These are phyloP conservation scores for Cryptomyrus ogoouensis DNA, from an alignment of 2,113 vertebrate genomes.

Conservation along the genomic window DNA sequence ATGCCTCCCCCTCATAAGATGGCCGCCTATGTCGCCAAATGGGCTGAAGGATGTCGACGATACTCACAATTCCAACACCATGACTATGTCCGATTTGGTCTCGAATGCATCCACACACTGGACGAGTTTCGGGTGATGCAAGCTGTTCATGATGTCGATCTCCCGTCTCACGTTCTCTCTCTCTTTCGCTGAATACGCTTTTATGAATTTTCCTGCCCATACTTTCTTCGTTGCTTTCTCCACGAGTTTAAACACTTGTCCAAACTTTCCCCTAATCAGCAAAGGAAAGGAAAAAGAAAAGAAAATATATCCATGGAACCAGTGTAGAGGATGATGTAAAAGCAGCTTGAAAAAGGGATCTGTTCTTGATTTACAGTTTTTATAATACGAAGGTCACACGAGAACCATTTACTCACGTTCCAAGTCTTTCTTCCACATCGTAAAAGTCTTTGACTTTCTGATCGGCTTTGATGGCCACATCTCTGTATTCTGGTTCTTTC, in stretches of 20 bases:
- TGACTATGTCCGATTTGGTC: slow-evolving; percentile 90
- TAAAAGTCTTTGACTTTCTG: slow-evolving; percentile 89
- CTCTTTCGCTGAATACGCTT: slow-evolving; percentile 90
- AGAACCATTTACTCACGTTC: slow-evolving; percentile 77
- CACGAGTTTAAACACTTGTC: slow-evolving; percentile 91
- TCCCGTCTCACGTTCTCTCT: slow-evolving; percentile 89
- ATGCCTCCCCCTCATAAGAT: neutral
- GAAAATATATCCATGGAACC: neutral
- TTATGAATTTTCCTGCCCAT: slow-evolving; percentile 98
- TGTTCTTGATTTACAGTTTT: slow-evolving; percentile 31
- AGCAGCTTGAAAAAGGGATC: neutral
- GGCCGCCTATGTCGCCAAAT: neutral
- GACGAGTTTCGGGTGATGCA: slow-evolving; percentile 93
- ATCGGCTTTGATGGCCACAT: slow-evolving; percentile 72
- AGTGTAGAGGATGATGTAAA: neutral
- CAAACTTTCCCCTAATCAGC: slow-evolving; percentile 84
- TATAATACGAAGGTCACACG: slow-evolving; percentile 31
- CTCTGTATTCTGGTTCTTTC: slow-evolving; percentile 78
- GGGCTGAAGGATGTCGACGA: neutral
- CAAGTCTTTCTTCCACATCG: slow-evolving; percentile 86
- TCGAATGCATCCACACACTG: slow-evolving; percentile 95
- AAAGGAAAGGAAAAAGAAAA: slow-evolving; percentile 18
- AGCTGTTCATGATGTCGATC: slow-evolving; percentile 93
- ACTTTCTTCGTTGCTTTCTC: slow-evolving; percentile 89
- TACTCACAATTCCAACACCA: slow-evolving; percentile 97